phyloP scores from a whole-genome alignment of 2,888 invertebrate genomes.

The Microchrysa polita region DNA sequence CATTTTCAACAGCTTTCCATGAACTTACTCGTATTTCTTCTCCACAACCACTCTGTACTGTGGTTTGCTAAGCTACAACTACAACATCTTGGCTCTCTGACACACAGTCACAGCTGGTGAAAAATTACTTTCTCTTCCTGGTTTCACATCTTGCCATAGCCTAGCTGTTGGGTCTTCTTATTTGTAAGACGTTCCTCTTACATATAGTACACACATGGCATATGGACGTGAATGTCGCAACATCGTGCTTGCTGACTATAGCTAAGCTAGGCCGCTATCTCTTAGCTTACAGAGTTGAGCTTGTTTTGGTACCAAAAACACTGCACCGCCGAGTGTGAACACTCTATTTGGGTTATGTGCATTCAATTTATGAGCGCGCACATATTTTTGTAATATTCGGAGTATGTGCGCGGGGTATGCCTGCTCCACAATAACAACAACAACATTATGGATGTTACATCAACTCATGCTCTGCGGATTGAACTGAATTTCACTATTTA shows the following conservation, averaged over 20 bases:
- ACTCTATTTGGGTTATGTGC: conserved; percentile 13
- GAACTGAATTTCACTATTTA: conserved; percentile 28
- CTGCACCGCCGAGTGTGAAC: background rate
- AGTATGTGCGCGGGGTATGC: too few relatives aligned
- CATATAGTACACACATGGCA: too few relatives aligned
- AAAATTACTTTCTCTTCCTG: conserved; percentile 39
- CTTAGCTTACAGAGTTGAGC: too few relatives aligned
- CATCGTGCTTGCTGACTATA: too few relatives aligned
- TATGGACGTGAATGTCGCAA: too few relatives aligned
- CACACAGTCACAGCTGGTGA: background rate
- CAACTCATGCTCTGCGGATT: background rate
- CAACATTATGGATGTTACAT: conserved; percentile 4
- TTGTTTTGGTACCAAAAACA: too few relatives aligned
- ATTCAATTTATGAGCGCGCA: background rate
- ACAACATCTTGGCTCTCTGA: too few relatives aligned
- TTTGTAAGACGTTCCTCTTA: background rate
- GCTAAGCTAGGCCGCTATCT: too few relatives aligned
- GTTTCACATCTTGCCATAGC: background rate
- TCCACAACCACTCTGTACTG: too few relatives aligned
- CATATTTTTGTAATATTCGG: background rate
- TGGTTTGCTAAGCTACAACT: too few relatives aligned
- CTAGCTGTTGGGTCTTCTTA: background rate
- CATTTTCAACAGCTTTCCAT: conserved; percentile 10
- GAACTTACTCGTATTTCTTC: background rate
- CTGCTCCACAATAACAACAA: too few relatives aligned